Evolutionary conservation across 23 tunicate species (phyloP), one percentile per base, ranked within the genome.

Genomic region (Trididemnum clinides): DNA sequence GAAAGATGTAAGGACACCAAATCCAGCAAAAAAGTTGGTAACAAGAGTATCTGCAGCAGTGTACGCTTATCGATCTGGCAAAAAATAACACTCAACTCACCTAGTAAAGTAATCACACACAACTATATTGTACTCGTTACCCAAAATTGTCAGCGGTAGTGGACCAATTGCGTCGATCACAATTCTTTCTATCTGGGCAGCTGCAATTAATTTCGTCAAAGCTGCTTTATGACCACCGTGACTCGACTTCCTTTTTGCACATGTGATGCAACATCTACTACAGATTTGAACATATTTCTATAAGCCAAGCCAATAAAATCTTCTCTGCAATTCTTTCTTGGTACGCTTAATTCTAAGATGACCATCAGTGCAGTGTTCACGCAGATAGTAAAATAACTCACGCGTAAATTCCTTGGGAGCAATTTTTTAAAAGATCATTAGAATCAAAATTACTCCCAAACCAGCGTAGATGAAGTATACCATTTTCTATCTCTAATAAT

Each of bases 61-160:
- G 25, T 71, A 18, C 5, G 35, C 81, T 7, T 32, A 39, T 39
- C 71, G 85, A 30, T 81, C 54, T 66, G 85, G 80, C 81, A 66
- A 33, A 28, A 76, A n/a, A 71, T 20, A 70, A 83, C 85, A 81
- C 31, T 81, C 85, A 7, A 71, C 35, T 83, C 85, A 81, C 81
- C 71, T 81, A 6, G 85, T 81, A 26, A 81, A 81, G 37, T 81
- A 81, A 29, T 81, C 85, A 66, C 33, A 71, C 20, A 81, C 83
- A 21, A 81, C 81, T 12, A 81, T 77, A n/a, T 71, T 28, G 73
- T 31, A 30, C 36, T 28, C 54, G 26, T 81, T 81, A 31, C 85
- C 81, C 3, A 6, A 7, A 7, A 51, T 83, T 15, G 85, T 81
- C 37, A 6, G 10, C 54, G 54, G 54, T 15, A 44, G 15, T 7